Conservation (phyloP, 2,797 vertebrate species). For the Betta splendens region DNA sequence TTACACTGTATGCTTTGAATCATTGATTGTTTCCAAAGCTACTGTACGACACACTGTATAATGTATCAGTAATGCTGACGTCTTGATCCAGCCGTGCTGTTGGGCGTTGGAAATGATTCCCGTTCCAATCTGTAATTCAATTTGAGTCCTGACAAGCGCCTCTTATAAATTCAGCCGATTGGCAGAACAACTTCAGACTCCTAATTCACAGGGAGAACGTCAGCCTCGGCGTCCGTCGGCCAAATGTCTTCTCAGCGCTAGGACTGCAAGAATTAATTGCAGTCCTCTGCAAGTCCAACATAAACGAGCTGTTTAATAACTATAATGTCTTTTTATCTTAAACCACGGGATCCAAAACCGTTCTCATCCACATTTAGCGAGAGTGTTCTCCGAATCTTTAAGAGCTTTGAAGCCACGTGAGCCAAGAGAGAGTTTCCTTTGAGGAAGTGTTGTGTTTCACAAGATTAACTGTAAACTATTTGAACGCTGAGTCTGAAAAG, state of each 20-base stretch:
- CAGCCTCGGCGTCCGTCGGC: conserved; percentile 1
- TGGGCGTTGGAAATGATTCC: conserved; percentile 1
- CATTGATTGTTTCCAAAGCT: neutral
- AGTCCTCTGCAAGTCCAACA: neutral
- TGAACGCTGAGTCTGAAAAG: too few relatives aligned
- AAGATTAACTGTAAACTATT: too few relatives aligned
- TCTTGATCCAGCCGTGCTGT: neutral
- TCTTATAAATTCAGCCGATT: neutral
- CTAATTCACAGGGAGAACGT: neutral
- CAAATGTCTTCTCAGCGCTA: neutral
- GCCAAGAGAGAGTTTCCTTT: too few relatives aligned
- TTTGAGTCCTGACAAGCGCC: conserved; percentile 2
- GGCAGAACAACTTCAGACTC: neutral
- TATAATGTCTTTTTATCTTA: conserved; percentile 3
- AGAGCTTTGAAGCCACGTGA: neutral
- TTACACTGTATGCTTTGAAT: neutral
- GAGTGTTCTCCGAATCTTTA: neutral
- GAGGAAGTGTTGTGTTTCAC: too few relatives aligned
- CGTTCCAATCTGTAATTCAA: neutral
- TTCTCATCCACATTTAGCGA: conserved; percentile 1
- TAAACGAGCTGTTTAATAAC: neutral
- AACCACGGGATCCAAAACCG: neutral
- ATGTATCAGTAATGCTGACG: conserved; percentile 15
- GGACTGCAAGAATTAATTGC: neutral
- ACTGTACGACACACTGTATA: conserved; percentile 16